Conservation (phyloP, 2,113 vertebrate genomes). For the Dicerorhinus sumatrensis region DNA sequence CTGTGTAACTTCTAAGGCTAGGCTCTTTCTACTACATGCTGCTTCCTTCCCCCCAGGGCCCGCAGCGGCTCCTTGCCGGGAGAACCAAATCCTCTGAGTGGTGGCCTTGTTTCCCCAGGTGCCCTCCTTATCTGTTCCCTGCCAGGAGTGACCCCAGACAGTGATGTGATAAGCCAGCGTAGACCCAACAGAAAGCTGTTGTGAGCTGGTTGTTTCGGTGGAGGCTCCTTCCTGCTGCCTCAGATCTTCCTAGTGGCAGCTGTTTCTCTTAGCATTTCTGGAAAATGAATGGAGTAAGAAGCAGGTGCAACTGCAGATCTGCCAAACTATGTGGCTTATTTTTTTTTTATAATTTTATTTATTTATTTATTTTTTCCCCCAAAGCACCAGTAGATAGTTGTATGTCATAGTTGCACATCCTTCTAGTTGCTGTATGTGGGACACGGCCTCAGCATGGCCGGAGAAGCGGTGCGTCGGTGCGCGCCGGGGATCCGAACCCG, state of each 20-base stretch:
- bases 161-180: not conserved
- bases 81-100: not conserved
- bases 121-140: not conserved
- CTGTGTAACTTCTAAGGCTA: too few relatives aligned
- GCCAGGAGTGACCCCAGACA: not conserved
- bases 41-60: not conserved
- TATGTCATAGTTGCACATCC: too few relatives aligned
- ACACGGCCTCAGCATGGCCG: too few relatives aligned
- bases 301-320: not conserved
- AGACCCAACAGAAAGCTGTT: not conserved
- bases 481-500: too few relatives aligned
- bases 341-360: too few relatives aligned
- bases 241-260: fast-evolving
- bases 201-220: not conserved
- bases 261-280: not conserved
- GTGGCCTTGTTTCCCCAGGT: not conserved
- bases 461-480: too few relatives aligned
- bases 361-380: too few relatives aligned
- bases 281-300: not conserved
- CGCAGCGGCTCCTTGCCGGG: not conserved
- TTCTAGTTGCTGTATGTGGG: too few relatives aligned
- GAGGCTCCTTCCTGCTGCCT: not conserved
- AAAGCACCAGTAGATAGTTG: too few relatives aligned
- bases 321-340: fast-evolving
- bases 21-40: not conserved